Evolutionary conservation across 2,797 vertebrate genomes (phyloP), one percentile per base, ranked within the genome.

Genomic region (Delichon dasypus): DNA sequence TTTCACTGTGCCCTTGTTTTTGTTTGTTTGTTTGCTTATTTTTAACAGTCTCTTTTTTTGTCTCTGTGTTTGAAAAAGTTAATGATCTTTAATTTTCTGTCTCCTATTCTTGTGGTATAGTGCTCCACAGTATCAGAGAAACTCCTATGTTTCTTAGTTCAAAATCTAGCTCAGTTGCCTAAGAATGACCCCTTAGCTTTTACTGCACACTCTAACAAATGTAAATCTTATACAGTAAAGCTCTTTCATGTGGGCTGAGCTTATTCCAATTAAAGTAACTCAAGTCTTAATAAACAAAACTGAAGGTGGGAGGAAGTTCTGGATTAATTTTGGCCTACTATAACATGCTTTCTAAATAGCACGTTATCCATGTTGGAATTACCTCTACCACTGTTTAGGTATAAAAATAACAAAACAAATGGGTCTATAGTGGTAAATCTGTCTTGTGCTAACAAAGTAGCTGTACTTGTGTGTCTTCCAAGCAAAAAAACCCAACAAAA

Each of bases 361-460:
- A 51, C 2, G 4, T 78, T 75, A 68, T 54, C 66, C 22, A 32
- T 12, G 5, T 55, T 93, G 51, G 78, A 93, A 79, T 91, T 60
- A 61, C 58, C 50, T 89, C 3, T 26, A 22, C 15, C 65, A 48
- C 16, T 62, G 76, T 42, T 87, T 54, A 85, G 54, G 40, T 34
- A 55, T 10, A 83, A 95, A 93, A 94, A 74, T 77, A 89, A 83
- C 45, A 72, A 75, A 75, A 20, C 26, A 74, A 88, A 75, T 55
- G 58, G 9, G 4, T 80, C n/a, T 64, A 16, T 18, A 66, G n/a
- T 54, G 70, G 34, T 82, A 93, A 81, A 91, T 78, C 53, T 93
- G 84, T n/a, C 66, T 53, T 74, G n/a, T 65, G 34, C 44, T 86
- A 64, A 89, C 79, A 81, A 81, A 78, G 48, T 58, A 30, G 21